These are phyloP conservation scores for Diaphora mendica DNA, from an alignment of 2,888 invertebrate genomes.

Conservation along the genomic window DNA sequence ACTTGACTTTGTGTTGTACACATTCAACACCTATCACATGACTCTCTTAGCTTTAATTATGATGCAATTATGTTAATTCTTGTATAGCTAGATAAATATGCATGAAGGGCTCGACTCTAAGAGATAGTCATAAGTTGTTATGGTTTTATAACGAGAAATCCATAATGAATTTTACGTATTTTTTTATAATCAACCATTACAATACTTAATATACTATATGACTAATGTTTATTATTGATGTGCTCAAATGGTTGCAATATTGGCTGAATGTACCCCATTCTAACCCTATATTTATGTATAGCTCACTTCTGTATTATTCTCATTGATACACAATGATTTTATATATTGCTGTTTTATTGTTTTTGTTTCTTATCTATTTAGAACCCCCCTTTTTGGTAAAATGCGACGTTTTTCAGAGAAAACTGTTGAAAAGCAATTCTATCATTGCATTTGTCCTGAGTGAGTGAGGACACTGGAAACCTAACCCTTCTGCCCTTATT, in stretches of 20 bases:
- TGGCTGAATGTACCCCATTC: slow-evolving; percentile 76
- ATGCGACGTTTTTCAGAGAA: not conserved
- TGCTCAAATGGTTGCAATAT: slow-evolving; percentile 56
- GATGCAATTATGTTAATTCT: slow-evolving; percentile 52
- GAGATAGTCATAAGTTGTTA: slow-evolving; percentile 4
- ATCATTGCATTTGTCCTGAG: not conserved
- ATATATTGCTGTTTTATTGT: slow-evolving; percentile 63
- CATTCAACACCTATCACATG: slow-evolving; percentile 52
- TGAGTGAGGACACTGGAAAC: not conserved
- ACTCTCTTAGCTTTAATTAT: slow-evolving; percentile 52
- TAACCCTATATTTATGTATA: slow-evolving; percentile 80
- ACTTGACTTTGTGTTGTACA: slow-evolving; percentile 34
- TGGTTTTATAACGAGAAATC: slow-evolving; percentile 13
- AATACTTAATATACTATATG: slow-evolving; percentile 16
- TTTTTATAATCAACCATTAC: slow-evolving; percentile 11
- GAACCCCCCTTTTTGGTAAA: not conserved
- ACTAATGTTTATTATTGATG: slow-evolving; percentile 40
- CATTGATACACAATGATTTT: slow-evolving; percentile 84
- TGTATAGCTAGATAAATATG: slow-evolving; percentile 10
- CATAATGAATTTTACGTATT: slow-evolving; percentile 7
- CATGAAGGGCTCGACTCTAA: slow-evolving; percentile 8
- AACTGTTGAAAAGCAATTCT: not conserved
- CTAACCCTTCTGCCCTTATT: not conserved
- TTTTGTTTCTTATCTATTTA: not conserved
- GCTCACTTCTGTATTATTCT: slow-evolving; percentile 83